Base-by-base conservation (phyloP, 1,140 invertebrate species). In the Conus ventricosus region DNA sequence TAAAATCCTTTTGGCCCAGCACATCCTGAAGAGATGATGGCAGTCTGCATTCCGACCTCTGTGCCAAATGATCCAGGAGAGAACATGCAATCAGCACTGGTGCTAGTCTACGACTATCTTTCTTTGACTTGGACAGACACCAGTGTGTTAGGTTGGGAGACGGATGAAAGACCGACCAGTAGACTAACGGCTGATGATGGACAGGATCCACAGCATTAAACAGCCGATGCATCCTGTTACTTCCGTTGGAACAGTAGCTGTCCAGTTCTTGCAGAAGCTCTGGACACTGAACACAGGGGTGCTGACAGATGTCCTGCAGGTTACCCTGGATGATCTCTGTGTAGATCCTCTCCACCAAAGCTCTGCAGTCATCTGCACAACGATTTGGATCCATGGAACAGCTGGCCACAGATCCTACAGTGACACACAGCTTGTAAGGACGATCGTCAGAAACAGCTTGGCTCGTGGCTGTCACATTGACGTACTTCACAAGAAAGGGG, bases 311-410 rank as follows among this genome's bases (percentile, higher is more conserved):
- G 25, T 39, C 27, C 23, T 27, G 39, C 15, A 75, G 67, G 23
- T 75, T 15, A 10, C 84, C 84, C 5, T 75, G 27, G 15, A 20
- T 23, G 20, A 85, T 85, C 17, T 85, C 27, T 71, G 15, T 54
- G 39, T n/a, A 71, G 7, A 85, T 71, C n/a, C 63, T 85, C 63
- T 85, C 27, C 67, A 85, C 13, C 63, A 85, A 51, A 51, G 51
- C 5, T 0, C 75, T 25, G 4, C 25, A 17, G 27, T 85, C 67
- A 8, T 54, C 53, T 55, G 81, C 20, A 53, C 78, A 51, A 13
- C 7, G 27, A 4, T 78, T 51, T 78, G 25, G 27, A 8, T 78
- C 39, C 4, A 39, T 39, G 25, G 76, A 39, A 17, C 76, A 71
- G 67, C 13, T n/a, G 11, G 67, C 67, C 11, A 71, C 67, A 23